Evolutionary conservation across 2,888 invertebrate species (phyloP).

Genomic region (Alitta virens): DNA sequence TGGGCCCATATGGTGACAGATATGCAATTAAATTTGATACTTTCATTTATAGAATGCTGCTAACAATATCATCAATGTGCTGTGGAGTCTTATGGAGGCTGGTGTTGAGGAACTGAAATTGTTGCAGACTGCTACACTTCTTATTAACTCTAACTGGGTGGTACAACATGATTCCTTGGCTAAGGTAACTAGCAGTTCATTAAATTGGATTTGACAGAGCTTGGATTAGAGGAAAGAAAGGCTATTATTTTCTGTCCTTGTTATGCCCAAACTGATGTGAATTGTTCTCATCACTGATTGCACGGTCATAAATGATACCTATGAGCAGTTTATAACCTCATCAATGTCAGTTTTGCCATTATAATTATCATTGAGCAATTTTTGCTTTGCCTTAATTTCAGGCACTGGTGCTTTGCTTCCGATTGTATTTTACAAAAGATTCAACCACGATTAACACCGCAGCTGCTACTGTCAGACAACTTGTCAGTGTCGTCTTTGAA

Average conservation of each 20-base stretch:
- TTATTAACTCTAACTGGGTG: constrained; percentile 91
- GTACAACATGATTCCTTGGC: constrained; percentile 93
- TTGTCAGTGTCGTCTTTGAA: constrained; percentile 74
- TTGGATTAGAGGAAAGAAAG: no score
- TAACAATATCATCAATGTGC: constrained; percentile 69
- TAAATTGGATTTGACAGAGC: no score
- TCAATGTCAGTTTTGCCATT: no score
- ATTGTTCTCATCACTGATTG: no score
- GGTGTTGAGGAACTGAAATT: constrained; percentile 93
- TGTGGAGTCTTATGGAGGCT: constrained; percentile 92
- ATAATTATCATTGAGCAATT: no score
- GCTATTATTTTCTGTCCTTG: no score
- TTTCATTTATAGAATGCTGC: constrained; percentile 24
- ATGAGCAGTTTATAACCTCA: no score
- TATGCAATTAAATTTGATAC: background rate
- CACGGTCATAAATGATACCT: no score
- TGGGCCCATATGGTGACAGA: background rate
- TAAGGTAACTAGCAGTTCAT: constrained; percentile 77
- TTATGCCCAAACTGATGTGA: no score
- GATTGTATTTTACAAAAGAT: constrained; percentile 93
- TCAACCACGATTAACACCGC: constrained; percentile 88
- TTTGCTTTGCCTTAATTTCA: constrained; percentile 57
- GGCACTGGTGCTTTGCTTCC: constrained; percentile 92
- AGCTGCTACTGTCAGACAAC: constrained; percentile 93
- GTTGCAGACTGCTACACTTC: constrained; percentile 88